Evolutionary conservation across 2,797 vertebrate species (phyloP).

Genomic region (Typhlichthys subterraneus): DNA sequence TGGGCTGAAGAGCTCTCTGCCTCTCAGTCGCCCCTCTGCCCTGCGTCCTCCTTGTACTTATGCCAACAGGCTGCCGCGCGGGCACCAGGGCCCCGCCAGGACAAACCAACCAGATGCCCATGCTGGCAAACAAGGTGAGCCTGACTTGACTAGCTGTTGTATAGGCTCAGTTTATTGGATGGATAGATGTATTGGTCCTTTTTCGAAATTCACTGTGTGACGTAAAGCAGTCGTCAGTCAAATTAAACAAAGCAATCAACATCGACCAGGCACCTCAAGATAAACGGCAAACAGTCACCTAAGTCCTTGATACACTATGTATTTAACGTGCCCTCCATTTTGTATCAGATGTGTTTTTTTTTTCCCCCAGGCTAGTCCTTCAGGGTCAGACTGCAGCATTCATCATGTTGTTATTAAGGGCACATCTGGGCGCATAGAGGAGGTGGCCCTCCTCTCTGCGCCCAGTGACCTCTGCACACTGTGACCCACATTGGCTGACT

Average conservation of each 20-base stretch:
- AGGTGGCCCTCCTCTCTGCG: too few species aligned
- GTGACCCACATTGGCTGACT: constrained; percentile 55
- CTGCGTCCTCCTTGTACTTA: constrained; percentile 45
- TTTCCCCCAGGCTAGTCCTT: constrained; percentile 7
- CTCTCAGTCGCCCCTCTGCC: constrained; percentile 28
- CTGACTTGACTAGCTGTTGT: background rate
- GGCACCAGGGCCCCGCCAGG: constrained; percentile 56
- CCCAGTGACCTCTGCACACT: constrained; percentile 8
- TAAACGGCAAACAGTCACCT: too few species aligned
- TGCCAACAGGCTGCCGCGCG: constrained; percentile 71
- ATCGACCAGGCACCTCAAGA: too few species aligned
- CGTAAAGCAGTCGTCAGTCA: too few species aligned
- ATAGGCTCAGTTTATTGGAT: background rate
- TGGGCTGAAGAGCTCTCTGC: constrained; percentile 36
- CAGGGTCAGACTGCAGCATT: constrained; percentile 10
- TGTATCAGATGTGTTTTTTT: background rate
- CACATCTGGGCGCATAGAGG: constrained; percentile 38
- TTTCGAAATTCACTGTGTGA: too few species aligned
- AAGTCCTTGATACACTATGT: too few species aligned
- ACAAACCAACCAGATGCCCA: constrained; percentile 51
- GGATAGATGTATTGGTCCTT: too few species aligned
- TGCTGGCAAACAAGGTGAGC: constrained; percentile 74
- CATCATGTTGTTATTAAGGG: constrained; percentile 16
- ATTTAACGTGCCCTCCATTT: background rate
- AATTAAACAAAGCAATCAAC: too few species aligned